Evolutionary conservation across 2,888 invertebrate species (phyloP).

Genomic region (Pachliopta kotzebuea): DNA sequence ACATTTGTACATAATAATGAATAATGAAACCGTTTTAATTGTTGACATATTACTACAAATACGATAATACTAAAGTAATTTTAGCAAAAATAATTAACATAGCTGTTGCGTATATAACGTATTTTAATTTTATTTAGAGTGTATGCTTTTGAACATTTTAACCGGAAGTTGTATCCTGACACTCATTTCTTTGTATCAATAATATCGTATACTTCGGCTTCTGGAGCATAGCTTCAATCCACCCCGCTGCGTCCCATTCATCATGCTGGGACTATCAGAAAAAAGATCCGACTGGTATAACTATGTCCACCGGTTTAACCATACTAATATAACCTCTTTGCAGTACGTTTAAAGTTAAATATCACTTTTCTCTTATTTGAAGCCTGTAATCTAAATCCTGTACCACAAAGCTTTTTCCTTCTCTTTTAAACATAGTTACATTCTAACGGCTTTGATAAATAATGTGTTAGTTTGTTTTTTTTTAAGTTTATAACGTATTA

Average conservation of each 20-base stretch:
- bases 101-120: too few species aligned
- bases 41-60: too few species aligned
- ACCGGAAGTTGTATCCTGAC: slow-evolving; percentile 6
- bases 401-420: slow-evolving; percentile 20
- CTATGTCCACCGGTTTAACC: background rate
- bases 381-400: slow-evolving; percentile 13
- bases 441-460: slow-evolving; percentile 20
- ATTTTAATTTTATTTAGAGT: too few species aligned
- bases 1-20: too few species aligned
- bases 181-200: slow-evolving; percentile 45
- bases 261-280: slow-evolving; percentile 36
- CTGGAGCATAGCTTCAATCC: slow-evolving; percentile 34
- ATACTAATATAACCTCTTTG: slow-evolving; percentile 14
- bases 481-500: too few species aligned
- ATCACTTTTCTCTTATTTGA: background rate
- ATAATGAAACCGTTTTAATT: too few species aligned
- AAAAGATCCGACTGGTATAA: slow-evolving; percentile 8
- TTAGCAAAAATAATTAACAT: too few species aligned
- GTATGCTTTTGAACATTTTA: background rate
- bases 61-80: too few species aligned
- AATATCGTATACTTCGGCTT: slow-evolving; percentile 42
- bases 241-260: slow-evolving; percentile 42
- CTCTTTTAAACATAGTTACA: slow-evolving; percentile 20
- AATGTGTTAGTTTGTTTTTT: slow-evolving; percentile 2
- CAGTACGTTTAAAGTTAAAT: background rate